Base-by-base conservation (phyloP, 2,113 vertebrate species). In the Cyprinodon variegatus region DNA sequence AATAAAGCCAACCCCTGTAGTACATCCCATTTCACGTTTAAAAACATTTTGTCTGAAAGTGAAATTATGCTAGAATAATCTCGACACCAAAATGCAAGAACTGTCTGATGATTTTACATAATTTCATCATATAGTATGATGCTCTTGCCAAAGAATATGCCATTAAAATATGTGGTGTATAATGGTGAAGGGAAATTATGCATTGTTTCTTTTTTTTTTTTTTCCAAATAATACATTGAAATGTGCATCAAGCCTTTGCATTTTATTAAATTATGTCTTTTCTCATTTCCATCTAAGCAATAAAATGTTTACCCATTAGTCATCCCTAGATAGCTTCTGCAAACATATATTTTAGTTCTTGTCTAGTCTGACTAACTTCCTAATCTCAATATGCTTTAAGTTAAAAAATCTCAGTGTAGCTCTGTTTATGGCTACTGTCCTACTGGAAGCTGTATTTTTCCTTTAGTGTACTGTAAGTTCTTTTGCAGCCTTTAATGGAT, bases 11-110 rank as follows among this genome's bases (percentile, higher is more conserved):
- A 39, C 50, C 46, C 62, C 50, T 65, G 5, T 59, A 37, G 79
- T 50, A 50, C 70, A 61, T 63, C 41, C 36, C 66, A 68, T 79
- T 14, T 72, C 43, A 62, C 15, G 9, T 65, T 38, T 61, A 60
- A 83, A 43, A 39, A 65, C 36, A 37, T 22, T 61, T 78, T 48
- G 39, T 61, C 70, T 80, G 78, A 70, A 85, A 73, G 67, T 61
- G 14, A 22, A 10, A 39, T 45, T 50, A 73, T 45, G 67, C 83
- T 76, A 36, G n/a, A 63, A 48, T 15, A 17, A 15, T 77, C 17
- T 80, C 60, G 64, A 82, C 76, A 65, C 50, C 65, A 81, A 15
- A 11, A 37, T 38, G 61, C 61, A 74, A 71, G 65, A 71, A 76
- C 64, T 36, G 61, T 70, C 17, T 39, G 63, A 64, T 41, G 45